Conservation (phyloP, 2,888 invertebrate genomes). For the Tuberolachnus salignus region DNA sequence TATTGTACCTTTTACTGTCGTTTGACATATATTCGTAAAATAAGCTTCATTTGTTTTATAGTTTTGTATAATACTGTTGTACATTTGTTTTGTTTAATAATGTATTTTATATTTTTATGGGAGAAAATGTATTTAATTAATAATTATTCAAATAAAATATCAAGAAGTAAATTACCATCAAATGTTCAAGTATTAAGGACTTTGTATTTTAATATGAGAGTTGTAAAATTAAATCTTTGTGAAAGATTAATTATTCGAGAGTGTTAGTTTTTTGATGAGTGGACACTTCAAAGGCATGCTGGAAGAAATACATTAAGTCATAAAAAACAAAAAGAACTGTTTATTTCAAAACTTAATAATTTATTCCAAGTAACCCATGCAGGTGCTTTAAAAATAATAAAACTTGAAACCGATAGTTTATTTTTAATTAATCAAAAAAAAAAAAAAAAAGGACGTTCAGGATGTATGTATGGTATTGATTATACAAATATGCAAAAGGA, state of each 20-base stretch:
- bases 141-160: too few relatives aligned
- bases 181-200: constrained; percentile 13
- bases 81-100: background rate
- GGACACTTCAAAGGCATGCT: constrained; percentile 22
- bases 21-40: background rate
- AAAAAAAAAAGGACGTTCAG: constrained; percentile 7
- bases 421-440: constrained; percentile 31
- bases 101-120: constrained; percentile 6
- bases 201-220: constrained; percentile 37
- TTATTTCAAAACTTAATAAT: constrained; percentile 21
- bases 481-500: constrained; percentile 10
- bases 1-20: constrained; percentile 4
- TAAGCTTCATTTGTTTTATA: constrained; percentile 3
- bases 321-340: constrained; percentile 18
- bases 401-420: constrained; percentile 28
- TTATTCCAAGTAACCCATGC: constrained; percentile 33
- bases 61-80: background rate
- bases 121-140: constrained; percentile 13
- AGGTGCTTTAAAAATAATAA: constrained; percentile 25
- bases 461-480: constrained; percentile 19
- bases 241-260: constrained; percentile 30
- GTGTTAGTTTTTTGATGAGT: constrained; percentile 26
- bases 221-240: constrained; percentile 10
- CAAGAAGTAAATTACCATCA: constrained; percentile 14
- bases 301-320: background rate